Evolutionary conservation across 1,140 invertebrate genomes (phyloP), one percentile per base, ranked within the genome.

Genomic region (Drosophila nebulosa): DNA sequence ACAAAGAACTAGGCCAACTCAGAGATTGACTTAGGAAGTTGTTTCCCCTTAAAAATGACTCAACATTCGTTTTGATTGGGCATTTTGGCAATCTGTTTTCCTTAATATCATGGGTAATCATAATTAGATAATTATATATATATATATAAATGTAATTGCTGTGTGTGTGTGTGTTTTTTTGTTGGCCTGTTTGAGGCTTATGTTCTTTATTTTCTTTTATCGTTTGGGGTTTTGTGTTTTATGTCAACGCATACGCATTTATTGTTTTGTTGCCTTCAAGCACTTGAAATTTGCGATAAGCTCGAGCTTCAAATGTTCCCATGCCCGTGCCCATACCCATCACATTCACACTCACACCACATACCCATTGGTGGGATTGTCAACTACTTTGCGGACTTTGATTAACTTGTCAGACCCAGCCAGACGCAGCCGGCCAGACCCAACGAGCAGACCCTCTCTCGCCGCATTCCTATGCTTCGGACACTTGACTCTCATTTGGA

Each of bases 231-330:
- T 21, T 46, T 46, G 39, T 46, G 52, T 73, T 79, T 79, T 64
- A 61, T 50, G 14, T 39, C 14, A 18, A 9, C 26, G n/a, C 27
- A 51, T 35, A 57, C 57, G 46, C 62, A 65, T 78, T 72, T 64
- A 52, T 55, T 46, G 51, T 59, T 50, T 52, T 22, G 36, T 64
- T 46, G 59, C 74, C 58, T 67, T 67, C 62, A 55, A 55, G 36
- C 46, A 51, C 59, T 59, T 35, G 36, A 73, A 24, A 62, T 14
- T 46, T 62, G 60, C 30, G 78, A 80, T 79, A 79, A 79, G 77
- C 60, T n/a, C 14, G 79, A 79, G 77, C 60, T 18, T n/a, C 46
- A 57, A 53, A 46, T 36, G 16, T 30, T 55, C 16, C 52, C 52
- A 30, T 16, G n/a, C n/a, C 6, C n/a, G n/a, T n/a, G n/a, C n/a